Base-by-base conservation (phyloP, 2,797 vertebrate species). In the Smutsia temminckii region DNA sequence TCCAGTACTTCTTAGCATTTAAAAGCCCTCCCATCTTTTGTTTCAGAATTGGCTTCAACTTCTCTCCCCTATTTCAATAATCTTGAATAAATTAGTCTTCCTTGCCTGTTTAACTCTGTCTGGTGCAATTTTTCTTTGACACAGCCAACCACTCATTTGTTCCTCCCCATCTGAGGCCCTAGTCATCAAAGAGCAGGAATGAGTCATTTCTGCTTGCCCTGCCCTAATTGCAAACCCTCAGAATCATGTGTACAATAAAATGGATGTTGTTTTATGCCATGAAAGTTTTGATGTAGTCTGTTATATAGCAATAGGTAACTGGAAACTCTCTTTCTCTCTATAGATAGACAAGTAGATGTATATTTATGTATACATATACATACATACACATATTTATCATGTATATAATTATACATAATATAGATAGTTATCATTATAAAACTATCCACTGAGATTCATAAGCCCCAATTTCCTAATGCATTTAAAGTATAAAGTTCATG, bases 401-500 rank as follows among this genome's bases (percentile, higher is more conserved):
- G 7, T 42, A 51, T 81, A 40, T 40, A 57, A 27, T 61, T 80
- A 69, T 37, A 21, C 21, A 40, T 63, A 53, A 16, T 34, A 59
- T 10, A 57, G 29, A 63, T 17, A 81, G 1, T 53, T 25, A 80
- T 20, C 25, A 61, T 51, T 27, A 21, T 57, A 12, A 61, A 63
- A 3, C 6, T 71, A 23, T 61, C 53, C 46, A 32, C 25, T 85
- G 37, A 64, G 72, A 6, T 74, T 68, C 23, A 10, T 64, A 40
- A 89, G 6, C n/a, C 49, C 83, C 40, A 59, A 34, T 68, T 85
- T 87, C 71, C 71, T 68, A 29, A 17, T 68, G 29, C 34, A 34
- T 69, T 95, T 55, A 78, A 95, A 93, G 57, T 53, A 25, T 79
- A 79, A 88, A 85, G 13, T 89, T 77, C 27, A 81, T n/a, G 9